These are phyloP conservation scores for Gymnodraco acuticeps DNA, from an alignment of 2,797 vertebrate species.

Conservation along the genomic window DNA sequence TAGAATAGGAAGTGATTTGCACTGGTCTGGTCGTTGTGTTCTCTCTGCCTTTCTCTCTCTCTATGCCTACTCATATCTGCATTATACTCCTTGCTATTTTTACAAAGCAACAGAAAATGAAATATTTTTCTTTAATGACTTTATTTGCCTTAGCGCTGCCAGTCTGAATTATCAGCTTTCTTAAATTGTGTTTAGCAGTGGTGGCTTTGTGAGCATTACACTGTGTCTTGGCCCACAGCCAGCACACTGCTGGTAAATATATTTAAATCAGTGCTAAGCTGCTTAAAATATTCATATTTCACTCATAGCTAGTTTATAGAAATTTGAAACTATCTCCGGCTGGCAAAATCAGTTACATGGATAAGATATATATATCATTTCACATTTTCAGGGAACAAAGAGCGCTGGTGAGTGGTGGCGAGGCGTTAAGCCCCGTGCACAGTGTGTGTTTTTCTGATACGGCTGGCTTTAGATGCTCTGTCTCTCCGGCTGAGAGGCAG, in stretches of 20 bases:
- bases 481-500: slow-evolving; percentile 44
- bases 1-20: not conserved
- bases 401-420: slow-evolving; percentile 33
- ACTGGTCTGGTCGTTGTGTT: slow-evolving; percentile 19
- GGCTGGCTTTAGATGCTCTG: slow-evolving; percentile 56
- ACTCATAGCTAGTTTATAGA: slow-evolving; percentile 90
- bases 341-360: slow-evolving; percentile 85
- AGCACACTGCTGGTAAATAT: slow-evolving; percentile 90
- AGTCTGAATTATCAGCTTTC: slow-evolving; percentile 87
- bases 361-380: slow-evolving; percentile 62
- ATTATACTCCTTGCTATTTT: slow-evolving; percentile 71
- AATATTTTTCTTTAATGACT: slow-evolving; percentile 86
- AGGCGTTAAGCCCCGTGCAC: slow-evolving; percentile 41
- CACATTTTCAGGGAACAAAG: slow-evolving; percentile 53
- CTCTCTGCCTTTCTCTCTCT: slow-evolving; percentile 14
- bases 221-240: slow-evolving; percentile 88
- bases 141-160: slow-evolving; percentile 89
- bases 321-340: slow-evolving; percentile 88
- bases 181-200: slow-evolving; percentile 89
- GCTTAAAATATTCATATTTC: slow-evolving; percentile 94
- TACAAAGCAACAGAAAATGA: slow-evolving; percentile 84
- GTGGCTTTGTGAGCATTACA: slow-evolving; percentile 88
- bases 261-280: slow-evolving; percentile 94
- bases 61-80: slow-evolving; percentile 51
- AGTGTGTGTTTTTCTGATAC: slow-evolving; percentile 66